Percentiles rank a stretch among this genome's conserved stretches.
These are phyloP conservation scores for Coregonus ussuriensis DNA, from an alignment of 2,797 vertebrate genomes.

Conservation along the genomic window DNA sequence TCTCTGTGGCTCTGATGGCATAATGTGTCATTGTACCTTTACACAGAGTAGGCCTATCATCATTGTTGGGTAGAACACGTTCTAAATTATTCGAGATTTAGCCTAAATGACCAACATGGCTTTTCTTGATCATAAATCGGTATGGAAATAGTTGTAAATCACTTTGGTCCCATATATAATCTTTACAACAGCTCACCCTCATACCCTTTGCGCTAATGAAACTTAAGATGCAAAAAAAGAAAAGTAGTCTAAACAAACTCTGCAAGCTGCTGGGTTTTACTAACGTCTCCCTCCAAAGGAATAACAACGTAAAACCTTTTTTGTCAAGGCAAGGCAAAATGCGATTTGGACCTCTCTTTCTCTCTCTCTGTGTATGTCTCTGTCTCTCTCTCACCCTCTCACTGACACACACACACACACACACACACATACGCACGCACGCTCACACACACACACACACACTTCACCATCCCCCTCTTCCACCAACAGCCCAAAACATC, in stretches of 20 bases:
- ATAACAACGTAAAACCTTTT: constrained; percentile 58
- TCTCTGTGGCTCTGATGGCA: not conserved
- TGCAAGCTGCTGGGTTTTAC: constrained; percentile 29
- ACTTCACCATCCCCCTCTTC: constrained; percentile 31
- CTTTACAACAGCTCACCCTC: constrained; percentile 34
- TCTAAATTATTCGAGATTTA: constrained; percentile 20
- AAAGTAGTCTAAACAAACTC: constrained; percentile 53
- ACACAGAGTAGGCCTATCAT: constrained; percentile 11
- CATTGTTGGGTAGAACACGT: constrained; percentile 11
- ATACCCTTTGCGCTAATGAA: constrained; percentile 33
- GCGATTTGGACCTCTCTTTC: constrained; percentile 45
- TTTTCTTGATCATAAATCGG: constrained; percentile 65
- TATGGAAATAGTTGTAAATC: constrained; percentile 67
- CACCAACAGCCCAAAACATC: constrained; percentile 55
- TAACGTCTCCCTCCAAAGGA: constrained; percentile 39
- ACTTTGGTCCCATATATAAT: constrained; percentile 43
- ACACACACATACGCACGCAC: too few species aligned
- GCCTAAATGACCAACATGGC: constrained; percentile 47
- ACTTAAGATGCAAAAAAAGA: constrained; percentile 41
- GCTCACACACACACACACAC: constrained; percentile 8
- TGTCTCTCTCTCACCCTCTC: constrained; percentile 21
- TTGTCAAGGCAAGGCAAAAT: constrained; percentile 47
- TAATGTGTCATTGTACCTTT: not conserved
- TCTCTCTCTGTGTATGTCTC: not conserved
- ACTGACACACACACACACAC: not conserved